phyloP scores from a whole-genome alignment of 1,140 invertebrate species.

The Orchesella cincta region DNA sequence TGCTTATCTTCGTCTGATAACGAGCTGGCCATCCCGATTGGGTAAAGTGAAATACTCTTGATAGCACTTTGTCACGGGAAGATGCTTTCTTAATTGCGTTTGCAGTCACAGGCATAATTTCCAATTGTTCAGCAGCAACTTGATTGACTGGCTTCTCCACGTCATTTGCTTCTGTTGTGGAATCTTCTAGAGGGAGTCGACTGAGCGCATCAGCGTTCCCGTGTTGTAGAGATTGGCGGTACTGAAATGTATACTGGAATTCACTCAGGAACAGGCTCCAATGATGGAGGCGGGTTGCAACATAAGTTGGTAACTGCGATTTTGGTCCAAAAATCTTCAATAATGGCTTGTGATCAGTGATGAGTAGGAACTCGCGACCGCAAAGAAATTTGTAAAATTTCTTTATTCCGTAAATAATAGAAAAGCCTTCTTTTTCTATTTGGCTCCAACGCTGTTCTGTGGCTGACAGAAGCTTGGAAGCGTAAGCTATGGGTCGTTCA shows the following conservation, averaged over 20 bases:
- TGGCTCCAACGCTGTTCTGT: conserved; percentile 57
- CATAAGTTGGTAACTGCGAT: conserved; percentile 33
- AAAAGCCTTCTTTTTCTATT: conserved; percentile 49
- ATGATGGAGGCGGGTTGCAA: conserved; percentile 53
- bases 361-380: conserved; percentile 47
- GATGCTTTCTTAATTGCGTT: not conserved
- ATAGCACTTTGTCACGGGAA: conserved; percentile 2
- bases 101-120: not conserved
- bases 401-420: conserved; percentile 57
- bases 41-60: conserved; percentile 19
- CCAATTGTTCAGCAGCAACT: not conserved
- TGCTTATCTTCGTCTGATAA: conserved; percentile 9
- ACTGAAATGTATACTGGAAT: conserved; percentile 55
- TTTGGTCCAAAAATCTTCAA: not conserved
- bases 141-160: not conserved
- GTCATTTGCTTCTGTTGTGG: not conserved
- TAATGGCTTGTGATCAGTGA: conserved; percentile 42
- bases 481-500: conserved; percentile 52
- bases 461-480: conserved; percentile 52
- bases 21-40: conserved; percentile 24
- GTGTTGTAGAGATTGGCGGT: conserved; percentile 51
- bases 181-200: conserved; percentile 40
- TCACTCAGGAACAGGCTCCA: conserved; percentile 54
- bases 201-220: conserved; percentile 53
- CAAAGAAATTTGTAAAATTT: conserved; percentile 58